Conservation (phyloP, 2,797 vertebrate species). For the Semaprochilodus insignis region DNA sequence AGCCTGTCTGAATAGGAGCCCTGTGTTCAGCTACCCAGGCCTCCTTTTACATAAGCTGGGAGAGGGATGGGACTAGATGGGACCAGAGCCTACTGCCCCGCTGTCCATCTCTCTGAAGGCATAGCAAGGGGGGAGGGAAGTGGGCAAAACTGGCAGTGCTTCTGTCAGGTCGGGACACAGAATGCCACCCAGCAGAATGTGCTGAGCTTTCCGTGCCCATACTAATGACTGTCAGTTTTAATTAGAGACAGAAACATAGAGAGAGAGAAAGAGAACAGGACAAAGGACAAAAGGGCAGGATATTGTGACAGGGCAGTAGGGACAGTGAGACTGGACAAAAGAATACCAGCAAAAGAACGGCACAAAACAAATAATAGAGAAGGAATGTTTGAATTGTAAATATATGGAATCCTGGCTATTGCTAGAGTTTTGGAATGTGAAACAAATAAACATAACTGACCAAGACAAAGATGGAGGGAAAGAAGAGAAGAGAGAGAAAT, state of each 20-base stretch:
- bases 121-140: conserved; percentile 24
- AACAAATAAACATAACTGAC: conserved; percentile 8
- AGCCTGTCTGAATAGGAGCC: conserved; percentile 62
- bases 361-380: not conserved
- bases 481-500: conserved; percentile 1
- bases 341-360: not conserved
- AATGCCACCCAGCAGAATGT: conserved; percentile 48
- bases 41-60: conserved; percentile 53
- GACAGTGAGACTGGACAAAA: conserved; percentile 24
- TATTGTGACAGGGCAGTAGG: not conserved
- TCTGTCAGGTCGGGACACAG: conserved; percentile 30
- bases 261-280: conserved; percentile 23
- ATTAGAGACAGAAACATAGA: conserved; percentile 52
- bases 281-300: conserved; percentile 38
- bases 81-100: not conserved
- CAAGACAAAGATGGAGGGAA: conserved; percentile 17
- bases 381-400: not conserved
- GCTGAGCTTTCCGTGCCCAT: conserved; percentile 40
- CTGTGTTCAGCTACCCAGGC: conserved; percentile 68
- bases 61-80: conserved; percentile 21
- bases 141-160: conserved; percentile 27
- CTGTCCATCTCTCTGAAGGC: conserved; percentile 41
- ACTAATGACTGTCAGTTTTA: conserved; percentile 54
- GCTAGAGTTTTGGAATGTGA: conserved; percentile 17
- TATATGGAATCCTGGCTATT: not conserved